Percentiles rank a stretch among this genome's conserved stretches.
Conservation (phyloP, 2,888 invertebrate species). For the Rhingia campestris region DNA sequence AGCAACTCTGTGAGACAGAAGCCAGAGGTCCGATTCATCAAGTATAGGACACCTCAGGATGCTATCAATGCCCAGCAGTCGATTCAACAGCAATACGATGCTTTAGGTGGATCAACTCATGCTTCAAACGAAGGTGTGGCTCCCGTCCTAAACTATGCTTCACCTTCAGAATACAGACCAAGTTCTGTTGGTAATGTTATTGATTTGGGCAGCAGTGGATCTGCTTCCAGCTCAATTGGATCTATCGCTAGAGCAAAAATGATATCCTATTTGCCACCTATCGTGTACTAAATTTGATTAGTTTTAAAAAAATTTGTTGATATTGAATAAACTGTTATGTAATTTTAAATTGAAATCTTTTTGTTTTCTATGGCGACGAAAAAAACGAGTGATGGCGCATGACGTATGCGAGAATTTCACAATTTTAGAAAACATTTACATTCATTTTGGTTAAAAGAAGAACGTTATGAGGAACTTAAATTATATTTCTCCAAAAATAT, state of each 20-base stretch:
- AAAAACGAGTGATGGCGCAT: not conserved
- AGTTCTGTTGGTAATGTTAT: not conserved
- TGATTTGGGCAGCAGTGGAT: not conserved
- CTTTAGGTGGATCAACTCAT: constrained; percentile 77
- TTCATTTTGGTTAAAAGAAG: too few species aligned
- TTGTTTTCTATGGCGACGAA: not conserved
- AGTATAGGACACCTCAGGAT: constrained; percentile 81
- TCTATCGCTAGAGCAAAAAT: not conserved
- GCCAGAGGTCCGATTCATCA: constrained; percentile 81
- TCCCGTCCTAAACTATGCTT: constrained; percentile 75
- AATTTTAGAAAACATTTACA: too few species aligned
- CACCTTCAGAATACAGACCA: not conserved
- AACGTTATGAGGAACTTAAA: too few species aligned
- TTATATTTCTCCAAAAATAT: too few species aligned
- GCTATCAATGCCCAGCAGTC: constrained; percentile 80
- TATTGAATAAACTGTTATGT: not conserved
- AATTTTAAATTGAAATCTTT: not conserved
- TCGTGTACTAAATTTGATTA: not conserved
- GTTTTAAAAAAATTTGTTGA: not conserved
- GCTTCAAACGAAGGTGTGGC: constrained; percentile 79
- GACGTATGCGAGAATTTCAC: too few species aligned
- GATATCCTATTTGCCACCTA: not conserved
- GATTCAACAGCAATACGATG: constrained; percentile 80
- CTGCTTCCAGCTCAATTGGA: not conserved
- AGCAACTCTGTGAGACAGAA: constrained; percentile 78